These are phyloP conservation scores for Ficedula albicollis DNA, from an alignment of 2,797 vertebrate species.

Conservation along the genomic window DNA sequence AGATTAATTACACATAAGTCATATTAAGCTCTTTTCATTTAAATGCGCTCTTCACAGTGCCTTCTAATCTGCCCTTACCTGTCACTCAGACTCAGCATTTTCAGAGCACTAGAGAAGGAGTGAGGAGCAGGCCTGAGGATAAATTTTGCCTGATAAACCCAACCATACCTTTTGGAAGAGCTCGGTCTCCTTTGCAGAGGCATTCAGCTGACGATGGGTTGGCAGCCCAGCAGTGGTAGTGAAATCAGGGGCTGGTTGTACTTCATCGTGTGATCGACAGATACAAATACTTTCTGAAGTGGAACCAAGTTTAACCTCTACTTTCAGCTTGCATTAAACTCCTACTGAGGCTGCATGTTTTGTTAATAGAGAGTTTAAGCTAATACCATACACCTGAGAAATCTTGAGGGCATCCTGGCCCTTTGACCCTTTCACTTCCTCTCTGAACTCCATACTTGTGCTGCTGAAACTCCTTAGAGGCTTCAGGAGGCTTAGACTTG, in stretches of 20 bases:
- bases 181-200: neutral
- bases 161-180: neutral
- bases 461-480: neutral
- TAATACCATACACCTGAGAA: neutral
- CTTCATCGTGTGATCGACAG: neutral
- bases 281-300: neutral
- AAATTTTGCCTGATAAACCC: neutral
- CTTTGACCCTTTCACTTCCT: neutral
- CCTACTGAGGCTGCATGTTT: neutral
- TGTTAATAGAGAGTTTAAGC: neutral
- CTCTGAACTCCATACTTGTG: neutral
- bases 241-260: neutral
- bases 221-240: fast-evolving
- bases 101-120: neutral
- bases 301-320: neutral
- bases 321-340: neutral
- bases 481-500: neutral
- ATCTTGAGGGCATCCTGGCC: neutral
- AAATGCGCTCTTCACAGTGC: neutral
- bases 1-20: slow-evolving; percentile 52
- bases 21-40: slow-evolving; percentile 38
- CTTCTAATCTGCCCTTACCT: slow-evolving; percentile 8
- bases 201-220: neutral
- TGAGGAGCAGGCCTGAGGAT: neutral
- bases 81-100: neutral